These are phyloP conservation scores for Sandelia bainsii DNA, from an alignment of 2,797 vertebrate species.

Conservation along the genomic window DNA sequence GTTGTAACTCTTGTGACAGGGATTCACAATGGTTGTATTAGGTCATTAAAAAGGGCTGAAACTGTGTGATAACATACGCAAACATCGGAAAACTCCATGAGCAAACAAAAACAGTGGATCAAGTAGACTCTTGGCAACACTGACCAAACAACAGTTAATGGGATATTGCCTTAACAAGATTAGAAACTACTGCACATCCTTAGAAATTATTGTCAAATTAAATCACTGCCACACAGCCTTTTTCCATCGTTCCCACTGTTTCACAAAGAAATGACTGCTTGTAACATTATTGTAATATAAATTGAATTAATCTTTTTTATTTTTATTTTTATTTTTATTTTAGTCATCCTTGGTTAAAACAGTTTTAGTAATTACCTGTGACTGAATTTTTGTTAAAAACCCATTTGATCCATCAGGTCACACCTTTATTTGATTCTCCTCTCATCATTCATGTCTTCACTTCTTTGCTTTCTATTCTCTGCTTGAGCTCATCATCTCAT, in stretches of 20 bases:
- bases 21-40: neutral
- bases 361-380: too few species aligned
- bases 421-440: neutral
- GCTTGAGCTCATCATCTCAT: conserved; percentile 3
- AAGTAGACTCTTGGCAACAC: neutral
- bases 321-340: neutral
- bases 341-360: too few species aligned
- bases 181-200: neutral
- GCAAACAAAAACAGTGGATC: neutral
- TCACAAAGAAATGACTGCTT: neutral
- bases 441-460: neutral
- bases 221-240: neutral
- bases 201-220: neutral
- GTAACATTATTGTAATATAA: neutral
- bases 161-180: conserved; percentile 4
- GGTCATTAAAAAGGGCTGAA: neutral
- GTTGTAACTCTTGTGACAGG: neutral
- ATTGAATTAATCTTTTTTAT: too few species aligned
- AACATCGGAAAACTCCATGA: neutral
- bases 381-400: too few species aligned
- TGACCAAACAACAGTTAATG: neutral
- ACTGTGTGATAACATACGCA: neutral
- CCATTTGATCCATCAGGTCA: neutral
- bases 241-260: neutral
- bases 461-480: neutral